Conservation (phyloP, 2,797 vertebrate species). For the Scarus forsteni region DNA sequence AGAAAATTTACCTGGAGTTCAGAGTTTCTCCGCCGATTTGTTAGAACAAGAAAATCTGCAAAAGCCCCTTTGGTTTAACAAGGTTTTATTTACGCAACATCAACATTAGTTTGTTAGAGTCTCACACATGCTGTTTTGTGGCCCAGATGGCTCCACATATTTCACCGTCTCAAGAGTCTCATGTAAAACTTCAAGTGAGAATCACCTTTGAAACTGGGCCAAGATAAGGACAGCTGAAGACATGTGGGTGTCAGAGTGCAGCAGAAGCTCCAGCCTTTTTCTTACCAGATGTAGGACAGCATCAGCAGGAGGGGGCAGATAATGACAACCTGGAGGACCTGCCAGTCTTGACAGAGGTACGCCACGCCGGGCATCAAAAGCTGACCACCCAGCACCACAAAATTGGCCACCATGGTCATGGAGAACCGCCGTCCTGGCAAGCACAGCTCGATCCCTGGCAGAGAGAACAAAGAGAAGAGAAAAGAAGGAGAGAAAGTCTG, state of each 20-base stretch:
- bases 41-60: conserved; percentile 1
- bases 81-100: conserved; percentile 2
- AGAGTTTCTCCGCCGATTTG: conserved; percentile 6
- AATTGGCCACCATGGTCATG: conserved; percentile 97
- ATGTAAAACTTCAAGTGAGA: not conserved
- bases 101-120: conserved; percentile 10
- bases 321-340: conserved; percentile 94
- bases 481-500: not conserved
- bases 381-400: conserved; percentile 93
- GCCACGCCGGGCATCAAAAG: conserved; percentile 95
- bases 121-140: not conserved
- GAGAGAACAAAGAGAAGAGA: conserved; percentile 16
- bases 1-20: conserved; percentile 21
- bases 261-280: conserved; percentile 22
- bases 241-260: conserved; percentile 9
- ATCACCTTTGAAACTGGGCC: conserved; percentile 12
- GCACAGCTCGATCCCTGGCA: conserved; percentile 94
- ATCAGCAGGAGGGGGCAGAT: conserved; percentile 96
- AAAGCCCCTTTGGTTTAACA: not conserved
- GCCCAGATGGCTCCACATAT: not conserved
- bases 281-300: conserved; percentile 96
- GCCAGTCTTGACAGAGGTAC: conserved; percentile 93
- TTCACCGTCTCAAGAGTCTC: not conserved
- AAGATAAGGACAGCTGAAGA: conserved; percentile 5
- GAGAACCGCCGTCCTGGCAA: conserved; percentile 93